These are phyloP conservation scores for Pampusana beccarii DNA, from an alignment of 2,113 vertebrate genomes.

Conservation along the genomic window DNA sequence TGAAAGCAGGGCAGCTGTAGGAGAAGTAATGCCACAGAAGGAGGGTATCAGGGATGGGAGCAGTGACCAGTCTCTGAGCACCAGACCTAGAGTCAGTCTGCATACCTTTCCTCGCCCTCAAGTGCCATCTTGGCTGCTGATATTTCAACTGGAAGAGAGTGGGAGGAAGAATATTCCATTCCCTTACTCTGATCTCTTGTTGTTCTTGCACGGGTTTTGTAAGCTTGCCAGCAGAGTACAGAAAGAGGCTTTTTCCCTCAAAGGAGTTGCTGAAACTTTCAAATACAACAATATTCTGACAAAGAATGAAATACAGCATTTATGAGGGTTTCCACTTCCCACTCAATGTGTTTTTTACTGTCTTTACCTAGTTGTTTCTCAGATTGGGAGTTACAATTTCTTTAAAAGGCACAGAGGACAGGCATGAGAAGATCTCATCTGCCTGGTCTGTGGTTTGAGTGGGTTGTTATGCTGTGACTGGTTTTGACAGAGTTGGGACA, in stretches of 20 bases:
- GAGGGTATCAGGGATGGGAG: neutral
- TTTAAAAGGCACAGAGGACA: neutral
- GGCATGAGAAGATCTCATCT: neutral
- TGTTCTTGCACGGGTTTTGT: neutral
- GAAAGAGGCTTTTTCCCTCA: neutral
- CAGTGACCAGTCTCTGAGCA: neutral
- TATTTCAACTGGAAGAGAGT: neutral
- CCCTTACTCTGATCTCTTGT: neutral
- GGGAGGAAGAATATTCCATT: neutral
- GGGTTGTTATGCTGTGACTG: neutral
- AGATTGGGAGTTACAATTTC: neutral
- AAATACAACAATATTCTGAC: neutral
- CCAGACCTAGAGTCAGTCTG: neutral
- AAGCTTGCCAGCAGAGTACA: neutral
- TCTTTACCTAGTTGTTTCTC: neutral
- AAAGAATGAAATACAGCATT: neutral
- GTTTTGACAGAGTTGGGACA: neutral
- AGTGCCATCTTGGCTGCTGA: neutral
- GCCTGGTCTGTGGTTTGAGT: neutral
- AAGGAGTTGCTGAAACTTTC: neutral
- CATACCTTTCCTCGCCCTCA: accelerated
- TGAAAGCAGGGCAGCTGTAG: neutral
- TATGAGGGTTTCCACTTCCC: neutral
- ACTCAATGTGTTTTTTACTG: neutral
- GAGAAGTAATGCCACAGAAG: neutral